Percentiles rank a stretch among this genome's conserved stretches.
phyloP scores from a whole-genome alignment of 2,888 invertebrate species.

The Xylocampa areola region DNA sequence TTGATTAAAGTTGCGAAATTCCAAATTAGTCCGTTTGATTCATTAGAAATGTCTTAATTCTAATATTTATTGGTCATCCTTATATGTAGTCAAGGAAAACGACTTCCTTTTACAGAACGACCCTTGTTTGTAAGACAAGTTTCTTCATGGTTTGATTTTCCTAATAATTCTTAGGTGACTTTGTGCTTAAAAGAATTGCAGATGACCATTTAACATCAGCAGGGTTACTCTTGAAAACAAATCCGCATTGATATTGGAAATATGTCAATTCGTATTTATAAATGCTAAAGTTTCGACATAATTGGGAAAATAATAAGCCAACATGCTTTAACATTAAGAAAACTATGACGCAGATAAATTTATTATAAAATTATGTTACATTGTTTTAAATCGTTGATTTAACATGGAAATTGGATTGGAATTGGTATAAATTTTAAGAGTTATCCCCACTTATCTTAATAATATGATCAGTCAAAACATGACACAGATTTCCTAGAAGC shows the following conservation, averaged over 20 bases:
- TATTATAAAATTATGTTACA: no score
- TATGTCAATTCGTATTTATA: no score
- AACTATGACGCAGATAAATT: no score
- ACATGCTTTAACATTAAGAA: no score
- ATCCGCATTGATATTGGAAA: no score
- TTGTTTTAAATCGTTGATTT: no score
- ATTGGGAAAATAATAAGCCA: no score
- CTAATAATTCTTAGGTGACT: background rate
- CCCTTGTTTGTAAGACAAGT: background rate
- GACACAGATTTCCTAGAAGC: constrained; percentile 6
- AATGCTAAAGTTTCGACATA: no score
- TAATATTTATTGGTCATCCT: constrained; percentile 20
- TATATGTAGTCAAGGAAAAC: constrained; percentile 5
- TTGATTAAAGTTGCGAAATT: constrained; percentile 58
- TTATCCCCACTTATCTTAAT: no score
- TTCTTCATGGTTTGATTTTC: constrained; percentile 10
- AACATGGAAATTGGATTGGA: no score
- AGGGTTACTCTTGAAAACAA: no score
- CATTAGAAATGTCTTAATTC: constrained; percentile 21
- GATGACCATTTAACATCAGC: background rate
- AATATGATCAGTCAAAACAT: background rate
- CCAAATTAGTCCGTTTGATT: constrained; percentile 59
- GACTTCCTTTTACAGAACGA: constrained; percentile 1
- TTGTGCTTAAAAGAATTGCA: constrained; percentile 12
- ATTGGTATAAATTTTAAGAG: no score